Evolutionary conservation across 2,888 invertebrate species (phyloP), one percentile per base, ranked within the genome.

Genomic region (Netelia melanura): DNA sequence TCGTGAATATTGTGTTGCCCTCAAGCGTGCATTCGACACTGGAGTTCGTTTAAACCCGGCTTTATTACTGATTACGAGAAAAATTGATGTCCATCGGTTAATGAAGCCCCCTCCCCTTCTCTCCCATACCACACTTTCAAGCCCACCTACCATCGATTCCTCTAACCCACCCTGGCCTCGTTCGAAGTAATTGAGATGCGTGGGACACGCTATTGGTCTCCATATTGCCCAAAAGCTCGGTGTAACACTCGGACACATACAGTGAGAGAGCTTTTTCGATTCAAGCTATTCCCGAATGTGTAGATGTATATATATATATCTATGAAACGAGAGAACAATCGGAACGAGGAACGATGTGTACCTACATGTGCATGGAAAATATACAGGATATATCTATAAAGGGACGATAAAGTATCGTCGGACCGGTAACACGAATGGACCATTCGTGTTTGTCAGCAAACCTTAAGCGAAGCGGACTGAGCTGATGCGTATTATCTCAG

Each of bases 51-150:
- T 89, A 91, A 91, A 91, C 87, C 89, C 88, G 80, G 90, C 90
- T 92, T 92, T 92, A 92, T 92, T 92, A 91, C 92, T 90, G 92
- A 92, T 91, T 92, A 91, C 90, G 87, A 89, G 91, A 92, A 91
- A 92, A 91, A 92, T 92, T 91, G 89, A 91, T 91, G 91, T 90
- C 86, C 88, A 86, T 87, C 84, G 86, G 90, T 88, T 91, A 91
- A 91, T 91, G 91, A 91, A 91, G 89, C 89, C 88, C 48, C 48
- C 64, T 21, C 21, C 21, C 21, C 70, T 54, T 2, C 58, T 38
- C 65, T 52, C 52, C 48, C 62, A 21, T 21, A 71, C 1, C 67
- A 10, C 30, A 30, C 75, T n/a, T 17, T 23, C 80, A 30, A n/a
- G 25, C 65, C 64, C 67, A 30, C 25, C 61, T 11, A n/a, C 9